These are phyloP conservation scores for Corapipo altera DNA, from an alignment of 2,113 vertebrate genomes.

Conservation along the genomic window DNA sequence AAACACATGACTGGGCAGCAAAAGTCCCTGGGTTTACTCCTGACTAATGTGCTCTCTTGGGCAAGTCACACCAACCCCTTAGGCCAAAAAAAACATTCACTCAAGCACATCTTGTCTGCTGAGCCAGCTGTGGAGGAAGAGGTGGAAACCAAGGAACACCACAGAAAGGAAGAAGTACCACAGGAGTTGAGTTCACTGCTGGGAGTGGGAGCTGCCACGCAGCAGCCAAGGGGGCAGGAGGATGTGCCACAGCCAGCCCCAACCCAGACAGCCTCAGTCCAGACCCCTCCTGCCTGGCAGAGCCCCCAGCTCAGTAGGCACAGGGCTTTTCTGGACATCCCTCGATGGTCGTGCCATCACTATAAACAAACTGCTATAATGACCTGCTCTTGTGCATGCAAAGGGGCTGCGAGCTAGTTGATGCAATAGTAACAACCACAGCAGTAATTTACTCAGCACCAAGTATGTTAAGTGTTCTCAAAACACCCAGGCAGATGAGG, in stretches of 20 bases:
- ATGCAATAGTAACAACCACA: not conserved
- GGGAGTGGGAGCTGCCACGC: fast-evolving
- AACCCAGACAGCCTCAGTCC: not conserved
- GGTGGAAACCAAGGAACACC: not conserved
- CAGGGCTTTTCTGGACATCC: not conserved
- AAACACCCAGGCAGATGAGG: not conserved
- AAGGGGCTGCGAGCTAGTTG: not conserved
- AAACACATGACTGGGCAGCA: not conserved
- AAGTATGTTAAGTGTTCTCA: not conserved
- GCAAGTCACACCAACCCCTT: not conserved
- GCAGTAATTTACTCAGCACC: not conserved
- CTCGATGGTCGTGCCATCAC: not conserved
- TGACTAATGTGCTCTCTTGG: not conserved
- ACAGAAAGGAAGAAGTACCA: not conserved
- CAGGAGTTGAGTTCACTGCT: not conserved
- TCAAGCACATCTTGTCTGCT: not conserved
- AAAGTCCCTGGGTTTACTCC: not conserved
- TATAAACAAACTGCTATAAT: not conserved
- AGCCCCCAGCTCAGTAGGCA: not conserved
- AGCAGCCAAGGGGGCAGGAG: not conserved
- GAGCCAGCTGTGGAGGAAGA: not conserved
- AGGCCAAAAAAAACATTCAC: not conserved
- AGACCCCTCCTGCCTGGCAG: not conserved
- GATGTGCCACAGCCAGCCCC: not conserved
- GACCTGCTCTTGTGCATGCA: not conserved